Evolutionary conservation across 2,113 vertebrate species (phyloP), one percentile per base, ranked within the genome.

Genomic region (Silurus asotus): DNA sequence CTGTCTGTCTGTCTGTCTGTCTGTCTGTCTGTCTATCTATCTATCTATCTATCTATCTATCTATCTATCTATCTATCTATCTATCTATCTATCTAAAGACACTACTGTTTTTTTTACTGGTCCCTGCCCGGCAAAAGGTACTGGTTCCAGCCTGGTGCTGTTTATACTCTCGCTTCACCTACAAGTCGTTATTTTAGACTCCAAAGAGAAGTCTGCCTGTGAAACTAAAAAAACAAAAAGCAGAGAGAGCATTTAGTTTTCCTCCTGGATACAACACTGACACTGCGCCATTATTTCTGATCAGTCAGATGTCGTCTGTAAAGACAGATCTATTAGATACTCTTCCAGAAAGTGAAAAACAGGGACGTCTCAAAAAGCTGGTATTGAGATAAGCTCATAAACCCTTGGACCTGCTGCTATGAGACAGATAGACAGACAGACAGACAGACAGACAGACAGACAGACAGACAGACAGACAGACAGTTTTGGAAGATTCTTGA

Each of bases 281-380:
- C 75, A 83, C 64, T 55, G 74, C 17, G 15, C 65, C 83, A 17
- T 83, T 86, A 74, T 83, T 86, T 88, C 85, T 81, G 85, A 83
- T 83, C 80, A 83, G 70, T 77, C 70, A 86, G 82, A 84, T 64
- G 15, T 25, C 17, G 59, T 15, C 76, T 51, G 53, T 51, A 70
- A 87, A 84, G 88, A 81, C 59, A 58, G 65, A 53, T 78, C 81
- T 83, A 75, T 86, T 86, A 79, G 84, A 79, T 56, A 64, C 86
- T 83, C 72, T 75, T 83, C 56, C 67, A 23, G 64, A 83, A 84
- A 69, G 55, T 15, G 53, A 69, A 84, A 53, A 67, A 89, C 79
- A 55, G 72, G n/a, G 81, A 45, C 45, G 56, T 69, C 78, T 81
- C 49, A 81, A 87, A 85, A 56, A 51, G 28, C 15, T 20, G 20